Evolutionary conservation across 2,888 invertebrate genomes (phyloP).

Genomic region (Acrobeloides nanus): DNA sequence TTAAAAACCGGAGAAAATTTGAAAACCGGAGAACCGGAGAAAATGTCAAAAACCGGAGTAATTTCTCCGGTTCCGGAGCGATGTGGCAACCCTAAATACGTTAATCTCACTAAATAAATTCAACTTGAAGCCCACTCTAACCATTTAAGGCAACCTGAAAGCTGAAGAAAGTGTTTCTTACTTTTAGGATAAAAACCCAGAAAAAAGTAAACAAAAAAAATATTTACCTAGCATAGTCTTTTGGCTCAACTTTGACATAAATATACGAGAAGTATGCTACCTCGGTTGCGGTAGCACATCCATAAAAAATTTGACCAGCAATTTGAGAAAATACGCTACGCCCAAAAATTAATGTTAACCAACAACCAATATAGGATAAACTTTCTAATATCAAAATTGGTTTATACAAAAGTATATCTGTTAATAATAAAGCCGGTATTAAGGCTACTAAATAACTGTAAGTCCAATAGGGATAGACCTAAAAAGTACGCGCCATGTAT

Average conservation of each 20-base stretch:
- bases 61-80: too few relatives aligned
- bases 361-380: constrained; percentile 65
- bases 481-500: too few relatives aligned
- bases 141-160: too few relatives aligned
- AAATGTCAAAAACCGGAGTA: too few relatives aligned
- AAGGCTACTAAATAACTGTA: constrained; percentile 35
- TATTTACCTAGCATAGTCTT: constrained; percentile 67
- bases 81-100: too few relatives aligned
- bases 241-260: constrained; percentile 75
- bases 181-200: too few relatives aligned
- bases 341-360: constrained; percentile 70
- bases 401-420: constrained; percentile 42
- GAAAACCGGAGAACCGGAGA: too few relatives aligned
- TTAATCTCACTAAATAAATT: too few relatives aligned
- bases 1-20: too few relatives aligned
- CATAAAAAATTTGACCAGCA: constrained; percentile 58
- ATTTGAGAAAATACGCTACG: constrained; percentile 67
- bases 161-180: too few relatives aligned
- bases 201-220: too few relatives aligned
- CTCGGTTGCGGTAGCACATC: constrained; percentile 77
- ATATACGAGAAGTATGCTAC: constrained; percentile 88
- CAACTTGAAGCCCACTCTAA: too few relatives aligned
- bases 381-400: constrained; percentile 37
- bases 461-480: constrained; percentile 43
- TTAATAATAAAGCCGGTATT: constrained; percentile 34